Evolutionary conservation across 2,113 vertebrate species (phyloP).

Genomic region (Hystrix brachyura): DNA sequence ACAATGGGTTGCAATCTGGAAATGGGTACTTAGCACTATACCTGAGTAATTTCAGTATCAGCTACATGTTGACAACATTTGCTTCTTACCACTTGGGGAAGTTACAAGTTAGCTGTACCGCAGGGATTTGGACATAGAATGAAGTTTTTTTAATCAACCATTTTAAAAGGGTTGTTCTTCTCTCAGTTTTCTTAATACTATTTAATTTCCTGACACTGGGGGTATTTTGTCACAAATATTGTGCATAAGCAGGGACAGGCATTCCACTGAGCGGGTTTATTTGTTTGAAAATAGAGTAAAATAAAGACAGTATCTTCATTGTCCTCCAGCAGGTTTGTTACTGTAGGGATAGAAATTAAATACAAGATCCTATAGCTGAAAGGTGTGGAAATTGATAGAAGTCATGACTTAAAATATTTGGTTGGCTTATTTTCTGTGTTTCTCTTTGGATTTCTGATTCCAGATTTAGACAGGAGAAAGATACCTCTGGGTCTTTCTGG

Average conservation of each 20-base stretch:
- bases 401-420: background rate
- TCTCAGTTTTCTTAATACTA: background rate
- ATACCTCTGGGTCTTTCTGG: background rate
- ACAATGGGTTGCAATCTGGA: background rate
- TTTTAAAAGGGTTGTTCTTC: background rate
- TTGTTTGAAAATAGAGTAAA: background rate
- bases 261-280: background rate
- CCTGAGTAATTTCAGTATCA: background rate
- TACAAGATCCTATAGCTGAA: background rate
- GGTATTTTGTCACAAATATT: background rate
- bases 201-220: background rate
- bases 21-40: background rate
- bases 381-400: slow-evolving; percentile 45
- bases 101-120: background rate
- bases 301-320: background rate
- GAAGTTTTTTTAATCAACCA: background rate
- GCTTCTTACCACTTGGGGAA: background rate
- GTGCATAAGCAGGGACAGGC: background rate
- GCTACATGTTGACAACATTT: background rate
- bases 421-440: slow-evolving; percentile 47
- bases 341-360: slow-evolving; percentile 44
- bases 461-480: background rate
- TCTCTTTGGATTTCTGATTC: slow-evolving; percentile 51
- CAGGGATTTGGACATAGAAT: background rate
- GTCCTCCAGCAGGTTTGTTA: slow-evolving; percentile 6